phyloP scores from a whole-genome alignment of 37 sponge, comb jelly and placozoan species.

The Bolinopsis microptera region DNA sequence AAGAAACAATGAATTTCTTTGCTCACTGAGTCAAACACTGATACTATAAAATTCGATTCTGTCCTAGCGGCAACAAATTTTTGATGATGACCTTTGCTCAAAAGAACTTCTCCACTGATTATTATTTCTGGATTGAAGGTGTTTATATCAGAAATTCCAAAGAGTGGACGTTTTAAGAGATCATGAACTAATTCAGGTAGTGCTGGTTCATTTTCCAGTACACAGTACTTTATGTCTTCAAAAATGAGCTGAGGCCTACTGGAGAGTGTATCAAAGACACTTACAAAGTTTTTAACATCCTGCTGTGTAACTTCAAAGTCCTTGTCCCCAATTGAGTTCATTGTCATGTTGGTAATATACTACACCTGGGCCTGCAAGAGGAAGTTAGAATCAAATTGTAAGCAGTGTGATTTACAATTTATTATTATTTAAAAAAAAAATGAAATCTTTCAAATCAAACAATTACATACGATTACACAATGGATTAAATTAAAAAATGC shows the following conservation, averaged over 20 bases:
- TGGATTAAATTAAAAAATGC: too few relatives aligned
- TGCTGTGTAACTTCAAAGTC: too few relatives aligned
- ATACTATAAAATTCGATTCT: neutral
- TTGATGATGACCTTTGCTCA: neutral
- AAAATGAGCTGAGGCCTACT: conserved; percentile 3
- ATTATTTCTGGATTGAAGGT: neutral
- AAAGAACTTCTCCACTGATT: conserved; percentile 1
- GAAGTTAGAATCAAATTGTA: too few relatives aligned
- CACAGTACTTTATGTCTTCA: conserved; percentile 17
- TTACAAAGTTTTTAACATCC: neutral
- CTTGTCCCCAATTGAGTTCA: too few relatives aligned
- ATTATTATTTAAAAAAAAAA: too few relatives aligned
- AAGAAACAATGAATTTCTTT: neutral
- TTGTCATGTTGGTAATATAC: too few relatives aligned
- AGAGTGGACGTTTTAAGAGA: neutral
- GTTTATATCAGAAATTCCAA: too few relatives aligned
- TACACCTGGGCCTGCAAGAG: too few relatives aligned
- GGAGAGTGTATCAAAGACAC: neutral
- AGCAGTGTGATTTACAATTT: too few relatives aligned
- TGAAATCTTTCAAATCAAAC: too few relatives aligned
- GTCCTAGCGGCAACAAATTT: neutral
- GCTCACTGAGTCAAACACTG: neutral
- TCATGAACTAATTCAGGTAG: neutral
- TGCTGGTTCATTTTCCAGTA: neutral
- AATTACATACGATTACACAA: too few relatives aligned